phyloP scores from a whole-genome alignment of 2,113 vertebrate genomes.

The Myrmecophaga tridactyla region DNA sequence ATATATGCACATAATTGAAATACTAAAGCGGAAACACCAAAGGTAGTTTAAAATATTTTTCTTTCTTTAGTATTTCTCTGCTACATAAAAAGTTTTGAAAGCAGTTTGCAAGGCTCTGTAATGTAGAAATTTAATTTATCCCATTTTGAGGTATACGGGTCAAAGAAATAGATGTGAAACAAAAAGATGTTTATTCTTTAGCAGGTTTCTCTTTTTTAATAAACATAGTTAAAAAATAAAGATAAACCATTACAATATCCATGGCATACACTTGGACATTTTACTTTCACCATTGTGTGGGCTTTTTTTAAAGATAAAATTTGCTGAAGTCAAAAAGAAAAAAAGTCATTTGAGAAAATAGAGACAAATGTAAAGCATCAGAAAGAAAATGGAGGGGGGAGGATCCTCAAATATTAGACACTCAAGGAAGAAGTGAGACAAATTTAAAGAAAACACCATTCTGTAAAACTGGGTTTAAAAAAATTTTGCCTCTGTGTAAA shows the following conservation, averaged over 20 bases:
- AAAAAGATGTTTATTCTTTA: background rate
- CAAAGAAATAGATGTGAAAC: background rate
- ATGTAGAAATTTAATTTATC: background rate
- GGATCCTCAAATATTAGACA: background rate
- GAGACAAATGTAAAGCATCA: background rate
- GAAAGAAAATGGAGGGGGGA: background rate
- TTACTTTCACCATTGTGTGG: background rate
- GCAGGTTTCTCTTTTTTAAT: background rate
- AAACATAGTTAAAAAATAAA: conserved; percentile 28
- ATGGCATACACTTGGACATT: background rate
- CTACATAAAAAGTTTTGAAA: background rate
- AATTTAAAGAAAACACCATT: conserved; percentile 15
- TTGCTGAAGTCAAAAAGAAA: background rate
- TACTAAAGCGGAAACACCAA: background rate
- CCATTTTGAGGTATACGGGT: background rate
- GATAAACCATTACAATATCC: background rate
- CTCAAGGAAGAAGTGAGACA: background rate
- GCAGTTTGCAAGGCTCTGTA: background rate
- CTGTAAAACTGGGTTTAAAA: background rate
- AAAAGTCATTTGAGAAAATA: background rate
- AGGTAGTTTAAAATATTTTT: background rate
- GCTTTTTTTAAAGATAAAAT: background rate
- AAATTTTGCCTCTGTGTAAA: background rate
- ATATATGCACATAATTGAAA: background rate
- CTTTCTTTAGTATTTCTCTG: background rate